Evolutionary conservation across 1,140 invertebrate genomes (phyloP).

Genomic region (Caerostris darwini): DNA sequence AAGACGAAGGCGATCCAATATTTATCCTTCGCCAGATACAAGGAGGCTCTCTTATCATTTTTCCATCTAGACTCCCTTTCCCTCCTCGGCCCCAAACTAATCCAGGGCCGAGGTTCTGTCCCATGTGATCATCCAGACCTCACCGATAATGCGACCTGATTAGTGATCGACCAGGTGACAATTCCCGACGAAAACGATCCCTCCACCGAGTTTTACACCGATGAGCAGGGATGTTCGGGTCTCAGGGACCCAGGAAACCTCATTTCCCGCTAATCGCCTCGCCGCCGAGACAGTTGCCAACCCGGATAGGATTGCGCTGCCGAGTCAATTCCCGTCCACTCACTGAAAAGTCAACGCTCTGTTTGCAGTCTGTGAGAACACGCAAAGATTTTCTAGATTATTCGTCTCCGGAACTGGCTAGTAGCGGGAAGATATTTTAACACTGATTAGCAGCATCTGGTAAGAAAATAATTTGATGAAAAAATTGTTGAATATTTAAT

Average conservation of each 20-base stretch:
- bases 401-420: no score
- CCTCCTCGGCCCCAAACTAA: background rate
- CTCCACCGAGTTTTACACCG: background rate
- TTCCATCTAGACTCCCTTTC: slow-evolving; percentile 2
- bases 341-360: background rate
- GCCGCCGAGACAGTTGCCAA: background rate
- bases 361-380: background rate
- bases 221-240: background rate
- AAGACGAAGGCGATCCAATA: background rate
- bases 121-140: background rate
- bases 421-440: no score
- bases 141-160: slow-evolving; percentile 25
- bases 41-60: slow-evolving; percentile 22
- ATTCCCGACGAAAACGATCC: slow-evolving; percentile 14
- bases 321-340: background rate
- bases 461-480: no score
- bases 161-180: slow-evolving; percentile 49
- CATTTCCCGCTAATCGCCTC: slow-evolving; percentile 44
- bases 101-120: background rate
- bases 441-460: no score
- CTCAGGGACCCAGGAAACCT: background rate
- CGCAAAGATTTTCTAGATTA: no score
- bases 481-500: no score
- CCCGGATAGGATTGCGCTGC: background rate
- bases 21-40: background rate